These are phyloP conservation scores for Pterobdella sp. DNA, from an alignment of 2,888 invertebrate species.

Conservation along the genomic window DNA sequence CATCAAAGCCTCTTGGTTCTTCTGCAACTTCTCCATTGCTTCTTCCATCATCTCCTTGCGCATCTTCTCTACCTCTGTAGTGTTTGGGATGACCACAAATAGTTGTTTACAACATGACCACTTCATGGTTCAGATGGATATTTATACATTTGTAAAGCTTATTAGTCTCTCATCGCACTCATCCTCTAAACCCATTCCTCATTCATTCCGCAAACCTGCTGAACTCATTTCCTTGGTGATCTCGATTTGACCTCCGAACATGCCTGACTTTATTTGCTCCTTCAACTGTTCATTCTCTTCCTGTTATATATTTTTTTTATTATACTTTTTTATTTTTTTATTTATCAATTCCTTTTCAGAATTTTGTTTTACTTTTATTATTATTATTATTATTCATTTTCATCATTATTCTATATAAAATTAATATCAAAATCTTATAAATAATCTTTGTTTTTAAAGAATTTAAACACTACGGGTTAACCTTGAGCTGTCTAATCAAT, in stretches of 20 bases:
- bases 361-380: neutral
- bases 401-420: neutral
- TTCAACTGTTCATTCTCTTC: constrained; percentile 50
- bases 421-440: too few species aligned
- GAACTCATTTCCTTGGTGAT: constrained; percentile 26
- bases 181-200: neutral
- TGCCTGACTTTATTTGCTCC: constrained; percentile 45
- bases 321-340: neutral
- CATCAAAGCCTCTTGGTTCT: constrained; percentile 46
- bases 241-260: constrained; percentile 15
- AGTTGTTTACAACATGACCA: too few species aligned
- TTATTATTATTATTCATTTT: neutral
- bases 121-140: too few species aligned
- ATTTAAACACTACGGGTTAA: too few species aligned
- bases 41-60: constrained; percentile 48
- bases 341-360: neutral
- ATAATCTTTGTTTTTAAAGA: too few species aligned
- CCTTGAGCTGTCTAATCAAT: constrained; percentile 50
- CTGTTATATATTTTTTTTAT: constrained; percentile 36
- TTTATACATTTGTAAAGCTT: too few species aligned
- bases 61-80: constrained; percentile 46
- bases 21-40: constrained; percentile 47
- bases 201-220: constrained; percentile 17
- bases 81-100: neutral
- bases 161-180: too few species aligned